Evolutionary conservation across 2,888 invertebrate genomes (phyloP).

Genomic region (Ligdia adustata): DNA sequence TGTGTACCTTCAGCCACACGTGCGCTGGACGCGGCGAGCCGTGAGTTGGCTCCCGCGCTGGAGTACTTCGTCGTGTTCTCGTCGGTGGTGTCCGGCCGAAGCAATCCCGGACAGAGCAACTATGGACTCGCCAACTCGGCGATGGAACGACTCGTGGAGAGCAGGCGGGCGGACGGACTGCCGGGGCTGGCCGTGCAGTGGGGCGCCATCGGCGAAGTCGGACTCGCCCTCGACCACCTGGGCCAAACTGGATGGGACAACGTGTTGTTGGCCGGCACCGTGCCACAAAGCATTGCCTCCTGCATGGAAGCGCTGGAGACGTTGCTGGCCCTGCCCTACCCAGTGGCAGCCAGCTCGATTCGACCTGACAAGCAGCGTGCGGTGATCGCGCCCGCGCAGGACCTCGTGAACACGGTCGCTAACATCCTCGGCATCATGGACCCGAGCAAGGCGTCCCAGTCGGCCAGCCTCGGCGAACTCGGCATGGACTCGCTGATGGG

Average conservation of each 20-base stretch:
- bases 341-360: constrained; percentile 93
- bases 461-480: constrained; percentile 94
- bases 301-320: constrained; percentile 94
- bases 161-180: constrained; percentile 91
- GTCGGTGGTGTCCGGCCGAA: constrained; percentile 97
- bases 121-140: constrained; percentile 98
- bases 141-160: constrained; percentile 98
- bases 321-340: constrained; percentile 95
- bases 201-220: constrained; percentile 97
- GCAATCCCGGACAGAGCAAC: constrained; percentile 98
- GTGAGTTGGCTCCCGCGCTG: constrained; percentile 89
- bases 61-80: constrained; percentile 99
- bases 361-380: constrained; percentile 92
- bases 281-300: constrained; percentile 97
- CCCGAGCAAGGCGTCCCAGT: constrained; percentile 88
- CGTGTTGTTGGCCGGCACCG: constrained; percentile 96
- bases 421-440: constrained; percentile 97
- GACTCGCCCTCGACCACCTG: constrained; percentile 95
- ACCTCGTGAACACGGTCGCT: constrained; percentile 90
- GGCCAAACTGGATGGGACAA: constrained; percentile 95
- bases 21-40: constrained; percentile 91
- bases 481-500: constrained; percentile 99
- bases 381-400: constrained; percentile 78
- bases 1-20: constrained; percentile 87
- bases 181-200: constrained; percentile 97